Conservation (phyloP, 2,888 invertebrate species). For the Bellardia pandia region DNA sequence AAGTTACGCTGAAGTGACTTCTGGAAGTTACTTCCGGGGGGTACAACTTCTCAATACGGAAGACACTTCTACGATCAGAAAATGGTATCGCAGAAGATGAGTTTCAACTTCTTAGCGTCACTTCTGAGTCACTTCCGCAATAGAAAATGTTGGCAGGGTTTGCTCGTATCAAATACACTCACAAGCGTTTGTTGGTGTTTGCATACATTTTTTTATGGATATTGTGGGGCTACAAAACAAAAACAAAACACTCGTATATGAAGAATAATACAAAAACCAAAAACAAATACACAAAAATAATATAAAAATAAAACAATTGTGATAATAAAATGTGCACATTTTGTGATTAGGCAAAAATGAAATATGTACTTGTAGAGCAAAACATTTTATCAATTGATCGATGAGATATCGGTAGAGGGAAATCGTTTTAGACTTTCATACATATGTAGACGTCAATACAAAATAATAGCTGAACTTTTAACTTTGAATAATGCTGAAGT, state of each 20-base stretch:
- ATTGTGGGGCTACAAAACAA: not conserved
- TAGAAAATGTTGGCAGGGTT: too few relatives aligned
- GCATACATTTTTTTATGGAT: not conserved
- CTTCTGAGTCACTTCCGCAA: too few relatives aligned
- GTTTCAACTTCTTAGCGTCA: too few relatives aligned
- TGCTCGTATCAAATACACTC: slow-evolving; percentile 18
- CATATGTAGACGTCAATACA: slow-evolving; percentile 17
- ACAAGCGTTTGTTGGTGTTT: slow-evolving; percentile 3
- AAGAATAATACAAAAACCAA: not conserved
- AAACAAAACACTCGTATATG: slow-evolving; percentile 9
- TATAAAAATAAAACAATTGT: slow-evolving; percentile 17
- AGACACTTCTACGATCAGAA: too few relatives aligned
- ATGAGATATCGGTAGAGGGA: not conserved
- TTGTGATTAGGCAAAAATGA: slow-evolving; percentile 41
- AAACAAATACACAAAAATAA: not conserved
- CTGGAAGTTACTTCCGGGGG: too few relatives aligned
- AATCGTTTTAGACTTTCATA: slow-evolving; percentile 7
- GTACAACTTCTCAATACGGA: too few relatives aligned
- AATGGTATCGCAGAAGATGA: too few relatives aligned
- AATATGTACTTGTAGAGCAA: slow-evolving; percentile 7
- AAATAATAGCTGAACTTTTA: slow-evolving; percentile 40
- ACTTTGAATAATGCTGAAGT: slow-evolving; percentile 34
- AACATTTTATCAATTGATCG: slow-evolving; percentile 29
- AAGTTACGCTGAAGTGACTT: too few relatives aligned
- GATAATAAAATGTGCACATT: slow-evolving; percentile 32